Conservation (phyloP, 2,113 vertebrate species). For the Sylvia atricapilla region DNA sequence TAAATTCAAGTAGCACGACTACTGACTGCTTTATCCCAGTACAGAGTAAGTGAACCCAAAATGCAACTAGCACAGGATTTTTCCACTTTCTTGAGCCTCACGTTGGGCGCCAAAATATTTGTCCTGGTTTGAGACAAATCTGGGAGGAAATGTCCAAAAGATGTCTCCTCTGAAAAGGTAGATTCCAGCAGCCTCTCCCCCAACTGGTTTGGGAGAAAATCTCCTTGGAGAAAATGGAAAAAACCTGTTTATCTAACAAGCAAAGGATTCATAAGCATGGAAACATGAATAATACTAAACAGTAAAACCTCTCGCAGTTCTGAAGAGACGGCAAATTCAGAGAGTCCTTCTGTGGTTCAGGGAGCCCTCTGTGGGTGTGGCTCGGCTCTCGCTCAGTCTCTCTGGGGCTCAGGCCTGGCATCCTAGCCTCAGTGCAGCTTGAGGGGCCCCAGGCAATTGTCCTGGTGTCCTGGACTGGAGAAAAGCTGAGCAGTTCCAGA, state of each 20-base stretch:
- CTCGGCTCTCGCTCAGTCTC: background rate
- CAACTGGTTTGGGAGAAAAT: background rate
- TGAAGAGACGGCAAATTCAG: background rate
- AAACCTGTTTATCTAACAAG: background rate
- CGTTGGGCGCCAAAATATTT: background rate
- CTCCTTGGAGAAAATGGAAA: background rate
- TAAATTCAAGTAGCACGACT: background rate
- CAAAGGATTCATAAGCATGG: background rate
- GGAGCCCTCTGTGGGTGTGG: background rate
- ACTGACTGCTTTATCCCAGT: background rate
- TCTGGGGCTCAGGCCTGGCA: accelerated
- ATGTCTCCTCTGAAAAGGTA: background rate
- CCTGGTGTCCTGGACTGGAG: background rate
- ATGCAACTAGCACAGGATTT: background rate
- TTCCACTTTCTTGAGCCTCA: background rate
- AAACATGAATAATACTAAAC: background rate
- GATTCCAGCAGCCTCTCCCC: background rate
- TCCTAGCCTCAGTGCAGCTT: background rate
- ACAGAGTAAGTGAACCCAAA: background rate
- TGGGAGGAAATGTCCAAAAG: background rate
- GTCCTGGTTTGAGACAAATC: background rate
- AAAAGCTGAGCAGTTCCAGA: background rate
- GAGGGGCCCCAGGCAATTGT: accelerated
- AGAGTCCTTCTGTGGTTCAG: background rate
- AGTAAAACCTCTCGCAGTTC: background rate